Conservation (phyloP, 2,113 vertebrate species). For the Microcebus griseorufus region DNA sequence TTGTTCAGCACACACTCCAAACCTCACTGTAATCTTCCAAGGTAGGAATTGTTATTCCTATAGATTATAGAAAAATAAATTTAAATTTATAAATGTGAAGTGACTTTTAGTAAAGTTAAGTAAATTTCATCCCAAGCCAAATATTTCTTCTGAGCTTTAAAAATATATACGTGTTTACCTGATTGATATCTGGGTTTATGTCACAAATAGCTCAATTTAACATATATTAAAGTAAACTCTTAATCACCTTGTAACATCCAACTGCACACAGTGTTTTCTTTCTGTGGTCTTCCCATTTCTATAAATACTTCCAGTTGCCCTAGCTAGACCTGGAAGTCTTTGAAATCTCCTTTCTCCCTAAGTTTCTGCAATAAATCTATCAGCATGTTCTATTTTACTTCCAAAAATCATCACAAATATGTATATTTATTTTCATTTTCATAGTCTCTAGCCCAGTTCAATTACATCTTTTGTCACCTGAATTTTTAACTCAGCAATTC, state of each 20-base stretch:
- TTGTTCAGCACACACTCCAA: neutral
- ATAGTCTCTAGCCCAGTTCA: neutral
- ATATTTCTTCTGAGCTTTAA: slow-evolving; percentile 6
- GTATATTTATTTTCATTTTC: neutral
- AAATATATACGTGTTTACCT: neutral
- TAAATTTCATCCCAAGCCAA: neutral
- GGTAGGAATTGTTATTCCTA: neutral
- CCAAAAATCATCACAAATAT: neutral
- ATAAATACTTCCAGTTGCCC: neutral
- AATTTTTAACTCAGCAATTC: neutral
- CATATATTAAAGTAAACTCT: neutral
- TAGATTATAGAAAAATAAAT: neutral
- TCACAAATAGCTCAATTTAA: neutral
- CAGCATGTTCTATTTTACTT: neutral
- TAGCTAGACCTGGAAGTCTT: neutral
- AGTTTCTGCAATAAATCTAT: neutral
- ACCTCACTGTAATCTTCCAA: neutral
- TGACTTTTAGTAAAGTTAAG: slow-evolving; percentile 1
- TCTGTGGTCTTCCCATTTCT: neutral
- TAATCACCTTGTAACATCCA: neutral
- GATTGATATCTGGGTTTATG: neutral
- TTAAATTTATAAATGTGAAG: neutral
- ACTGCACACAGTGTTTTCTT: neutral
- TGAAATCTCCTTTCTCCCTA: neutral
- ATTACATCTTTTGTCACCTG: neutral